Percentiles rank a stretch among this genome's conserved stretches.
These are phyloP conservation scores for Otus sunia DNA, from an alignment of 2,113 vertebrate genomes.

Conservation along the genomic window DNA sequence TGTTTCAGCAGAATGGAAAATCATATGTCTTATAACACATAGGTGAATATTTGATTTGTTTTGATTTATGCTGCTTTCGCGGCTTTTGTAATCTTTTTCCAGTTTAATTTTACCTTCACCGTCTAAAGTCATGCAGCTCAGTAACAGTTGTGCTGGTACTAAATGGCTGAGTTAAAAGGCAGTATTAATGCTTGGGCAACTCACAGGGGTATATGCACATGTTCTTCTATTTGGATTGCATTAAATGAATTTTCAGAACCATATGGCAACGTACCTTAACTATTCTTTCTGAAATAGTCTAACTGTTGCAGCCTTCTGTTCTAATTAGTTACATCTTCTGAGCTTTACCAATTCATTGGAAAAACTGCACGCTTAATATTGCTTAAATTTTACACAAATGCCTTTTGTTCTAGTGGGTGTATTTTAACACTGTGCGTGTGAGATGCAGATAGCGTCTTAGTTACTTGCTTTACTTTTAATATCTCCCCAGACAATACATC, in stretches of 20 bases:
- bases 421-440: not conserved
- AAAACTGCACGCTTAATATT: constrained; percentile 42
- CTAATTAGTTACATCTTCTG: constrained; percentile 60
- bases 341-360: constrained; percentile 42
- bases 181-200: constrained; percentile 48
- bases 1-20: not conserved
- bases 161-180: constrained; percentile 58
- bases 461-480: constrained; percentile 17
- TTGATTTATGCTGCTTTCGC: not conserved
- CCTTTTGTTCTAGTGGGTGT: constrained; percentile 39
- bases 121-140: constrained; percentile 11
- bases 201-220: constrained; percentile 39
- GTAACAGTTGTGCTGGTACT: constrained; percentile 47
- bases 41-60: constrained; percentile 5
- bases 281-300: constrained; percentile 56
- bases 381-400: constrained; percentile 55
- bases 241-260: constrained; percentile 60
- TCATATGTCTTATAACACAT: not conserved
- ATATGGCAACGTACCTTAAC: constrained; percentile 50
- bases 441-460: constrained; percentile 20
- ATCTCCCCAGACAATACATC: not conserved
- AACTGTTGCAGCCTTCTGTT: constrained; percentile 63
- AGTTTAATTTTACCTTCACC: constrained; percentile 1
- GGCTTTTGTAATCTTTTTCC: not conserved
- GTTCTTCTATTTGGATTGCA: constrained; percentile 59